These are phyloP conservation scores for Protobothrops flavoviridis DNA, from an alignment of 2,113 vertebrate species.

Conservation along the genomic window DNA sequence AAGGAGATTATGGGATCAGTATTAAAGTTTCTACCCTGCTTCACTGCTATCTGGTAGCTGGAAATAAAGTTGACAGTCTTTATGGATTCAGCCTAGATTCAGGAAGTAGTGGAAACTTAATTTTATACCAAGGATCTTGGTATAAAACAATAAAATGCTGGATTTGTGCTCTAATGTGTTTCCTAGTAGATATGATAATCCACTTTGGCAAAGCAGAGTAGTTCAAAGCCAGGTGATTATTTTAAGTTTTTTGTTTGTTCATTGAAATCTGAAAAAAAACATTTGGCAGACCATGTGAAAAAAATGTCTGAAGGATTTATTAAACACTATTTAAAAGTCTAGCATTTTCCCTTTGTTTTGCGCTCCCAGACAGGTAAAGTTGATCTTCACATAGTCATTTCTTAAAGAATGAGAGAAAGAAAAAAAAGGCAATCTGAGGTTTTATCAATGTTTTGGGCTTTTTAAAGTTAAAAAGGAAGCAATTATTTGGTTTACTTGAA, in stretches of 20 bases:
- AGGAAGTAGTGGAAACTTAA: neutral
- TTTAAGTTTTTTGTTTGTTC: neutral
- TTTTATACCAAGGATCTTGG: neutral
- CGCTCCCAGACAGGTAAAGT: neutral
- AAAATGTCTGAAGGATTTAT: neutral
- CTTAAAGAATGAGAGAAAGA: neutral
- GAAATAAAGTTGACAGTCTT: neutral
- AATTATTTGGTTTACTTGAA: neutral
- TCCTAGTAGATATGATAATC: neutral
- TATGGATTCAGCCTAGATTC: neutral
- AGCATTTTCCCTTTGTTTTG: neutral
- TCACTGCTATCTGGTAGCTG: neutral
- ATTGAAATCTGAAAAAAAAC: neutral
- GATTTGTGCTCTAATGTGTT: neutral
- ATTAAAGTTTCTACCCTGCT: neutral
- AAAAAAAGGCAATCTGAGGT: neutral
- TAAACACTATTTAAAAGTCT: neutral
- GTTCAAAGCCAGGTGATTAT: neutral
- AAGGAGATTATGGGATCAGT: neutral
- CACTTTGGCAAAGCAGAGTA: neutral
- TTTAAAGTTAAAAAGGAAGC: neutral
- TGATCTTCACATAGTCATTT: neutral
- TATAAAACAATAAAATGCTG: neutral
- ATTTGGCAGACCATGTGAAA: neutral
- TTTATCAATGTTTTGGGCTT: neutral